Conservation (phyloP, 2,113 vertebrate genomes). For the Malurus alboscapulatus region DNA sequence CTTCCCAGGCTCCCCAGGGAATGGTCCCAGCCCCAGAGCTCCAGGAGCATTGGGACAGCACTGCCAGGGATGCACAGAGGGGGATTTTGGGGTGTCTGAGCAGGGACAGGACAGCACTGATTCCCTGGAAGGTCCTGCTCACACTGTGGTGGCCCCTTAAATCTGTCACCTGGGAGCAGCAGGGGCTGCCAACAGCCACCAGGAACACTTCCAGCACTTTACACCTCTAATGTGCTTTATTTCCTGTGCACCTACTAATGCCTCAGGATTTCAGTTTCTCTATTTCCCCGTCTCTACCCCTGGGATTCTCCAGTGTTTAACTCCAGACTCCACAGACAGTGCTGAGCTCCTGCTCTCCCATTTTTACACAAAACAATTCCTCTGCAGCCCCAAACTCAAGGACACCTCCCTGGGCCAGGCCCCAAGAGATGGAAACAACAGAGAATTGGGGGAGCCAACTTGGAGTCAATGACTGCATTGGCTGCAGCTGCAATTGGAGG, state of each 20-base stretch:
- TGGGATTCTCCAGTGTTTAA: no score
- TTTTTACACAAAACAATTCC: no score
- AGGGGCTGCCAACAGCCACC: background rate
- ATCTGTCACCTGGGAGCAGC: background rate
- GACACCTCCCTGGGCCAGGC: no score
- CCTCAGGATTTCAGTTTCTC: no score
- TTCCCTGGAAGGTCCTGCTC: background rate
- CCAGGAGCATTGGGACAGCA: rapidly evolving
- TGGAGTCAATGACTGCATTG: no score
- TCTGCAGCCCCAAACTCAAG: no score
- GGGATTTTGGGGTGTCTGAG: background rate
- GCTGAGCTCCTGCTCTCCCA: no score
- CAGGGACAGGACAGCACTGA: rapidly evolving
- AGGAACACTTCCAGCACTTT: background rate
- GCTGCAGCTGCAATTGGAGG: no score
- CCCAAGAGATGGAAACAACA: no score
- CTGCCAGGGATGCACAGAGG: background rate
- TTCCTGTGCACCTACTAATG: background rate
- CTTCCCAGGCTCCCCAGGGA: background rate
- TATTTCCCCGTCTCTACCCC: no score
- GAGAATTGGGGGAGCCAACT: no score
- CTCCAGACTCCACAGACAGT: no score
- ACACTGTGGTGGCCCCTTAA: background rate
- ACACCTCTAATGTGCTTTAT: background rate
- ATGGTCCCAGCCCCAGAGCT: background rate